Evolutionary conservation across 1,140 invertebrate species (phyloP).

Genomic region (Psix sp.): DNA sequence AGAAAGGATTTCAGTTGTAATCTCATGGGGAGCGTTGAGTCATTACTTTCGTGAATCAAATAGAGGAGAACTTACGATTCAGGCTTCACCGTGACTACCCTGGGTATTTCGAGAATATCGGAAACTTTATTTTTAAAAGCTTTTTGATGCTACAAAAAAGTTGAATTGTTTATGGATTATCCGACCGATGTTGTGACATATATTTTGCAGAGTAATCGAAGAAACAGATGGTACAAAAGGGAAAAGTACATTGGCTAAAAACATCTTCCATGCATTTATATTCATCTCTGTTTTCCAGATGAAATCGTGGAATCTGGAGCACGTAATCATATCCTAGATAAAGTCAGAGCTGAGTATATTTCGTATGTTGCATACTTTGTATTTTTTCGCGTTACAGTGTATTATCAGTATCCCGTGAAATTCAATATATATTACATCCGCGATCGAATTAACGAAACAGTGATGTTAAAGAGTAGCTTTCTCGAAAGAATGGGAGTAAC

Average conservation of each 20-base stretch:
- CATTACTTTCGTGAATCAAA: constrained; percentile 24
- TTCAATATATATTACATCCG: constrained; percentile 34
- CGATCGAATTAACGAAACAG: constrained; percentile 22
- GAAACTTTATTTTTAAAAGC: too few relatives aligned
- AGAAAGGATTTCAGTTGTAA: constrained; percentile 4
- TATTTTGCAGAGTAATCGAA: too few relatives aligned
- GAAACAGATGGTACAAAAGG: too few relatives aligned
- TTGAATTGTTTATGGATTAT: too few relatives aligned
- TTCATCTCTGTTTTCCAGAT: constrained; percentile 8
- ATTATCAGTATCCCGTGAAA: constrained; percentile 35
- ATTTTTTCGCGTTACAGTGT: constrained; percentile 28
- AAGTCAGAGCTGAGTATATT: constrained; percentile 15
- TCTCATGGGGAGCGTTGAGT: constrained; percentile 3
- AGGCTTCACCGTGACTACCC: too few relatives aligned
- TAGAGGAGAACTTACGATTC: constrained; percentile 7
- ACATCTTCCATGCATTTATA: constrained; percentile 6
- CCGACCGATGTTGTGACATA: too few relatives aligned
- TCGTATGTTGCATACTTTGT: constrained; percentile 21
- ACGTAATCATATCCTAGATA: constrained; percentile 15
- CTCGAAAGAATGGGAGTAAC: constrained; percentile 47
- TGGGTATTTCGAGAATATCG: too few relatives aligned
- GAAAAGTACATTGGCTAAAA: constrained; percentile 1
- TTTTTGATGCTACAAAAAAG: too few relatives aligned
- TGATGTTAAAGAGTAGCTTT: constrained; percentile 1
- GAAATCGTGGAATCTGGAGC: constrained; percentile 14